Evolutionary conservation across 2,888 invertebrate genomes (phyloP).

Genomic region (Hydrotaea diabolus): DNA sequence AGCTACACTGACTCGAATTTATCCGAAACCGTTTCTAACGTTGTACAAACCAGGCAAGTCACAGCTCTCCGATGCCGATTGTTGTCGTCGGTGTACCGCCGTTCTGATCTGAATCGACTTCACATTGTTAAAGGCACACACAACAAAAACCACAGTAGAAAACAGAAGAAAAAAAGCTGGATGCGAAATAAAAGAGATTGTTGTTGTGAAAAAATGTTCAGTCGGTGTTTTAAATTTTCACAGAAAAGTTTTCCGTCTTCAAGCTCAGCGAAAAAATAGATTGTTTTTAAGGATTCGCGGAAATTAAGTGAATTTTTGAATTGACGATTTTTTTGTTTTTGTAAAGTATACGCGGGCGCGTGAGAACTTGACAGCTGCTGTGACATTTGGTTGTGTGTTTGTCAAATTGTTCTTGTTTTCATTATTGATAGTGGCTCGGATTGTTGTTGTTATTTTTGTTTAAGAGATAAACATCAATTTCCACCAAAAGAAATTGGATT

Average conservation of each 20-base stretch:
- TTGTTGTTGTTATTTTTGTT: slow-evolving; percentile 52
- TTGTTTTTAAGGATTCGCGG: slow-evolving; percentile 40
- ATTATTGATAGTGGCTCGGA: slow-evolving; percentile 28
- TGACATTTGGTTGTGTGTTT: slow-evolving; percentile 67
- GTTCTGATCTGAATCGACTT: background rate
- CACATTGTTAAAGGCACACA: background rate
- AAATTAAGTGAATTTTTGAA: slow-evolving; percentile 23
- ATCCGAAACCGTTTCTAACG: no score
- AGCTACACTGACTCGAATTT: no score
- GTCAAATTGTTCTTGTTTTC: slow-evolving; percentile 52
- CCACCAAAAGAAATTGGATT: no score
- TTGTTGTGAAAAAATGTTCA: slow-evolving; percentile 62
- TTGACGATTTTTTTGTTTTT: background rate
- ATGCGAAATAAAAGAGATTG: slow-evolving; percentile 72
- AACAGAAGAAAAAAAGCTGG: slow-evolving; percentile 39
- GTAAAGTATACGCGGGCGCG: slow-evolving; percentile 64
- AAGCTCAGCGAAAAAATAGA: background rate
- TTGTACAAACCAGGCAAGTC: no score
- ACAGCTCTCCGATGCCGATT: no score
- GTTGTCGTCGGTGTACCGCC: no score
- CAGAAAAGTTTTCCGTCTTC: slow-evolving; percentile 62
- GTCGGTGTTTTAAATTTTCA: slow-evolving; percentile 75
- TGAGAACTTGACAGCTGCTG: slow-evolving; percentile 74
- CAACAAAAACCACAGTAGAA: background rate
- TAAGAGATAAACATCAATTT: slow-evolving; percentile 37